Conservation (phyloP, 2,113 vertebrate species). For the Siphamia tubifer region DNA sequence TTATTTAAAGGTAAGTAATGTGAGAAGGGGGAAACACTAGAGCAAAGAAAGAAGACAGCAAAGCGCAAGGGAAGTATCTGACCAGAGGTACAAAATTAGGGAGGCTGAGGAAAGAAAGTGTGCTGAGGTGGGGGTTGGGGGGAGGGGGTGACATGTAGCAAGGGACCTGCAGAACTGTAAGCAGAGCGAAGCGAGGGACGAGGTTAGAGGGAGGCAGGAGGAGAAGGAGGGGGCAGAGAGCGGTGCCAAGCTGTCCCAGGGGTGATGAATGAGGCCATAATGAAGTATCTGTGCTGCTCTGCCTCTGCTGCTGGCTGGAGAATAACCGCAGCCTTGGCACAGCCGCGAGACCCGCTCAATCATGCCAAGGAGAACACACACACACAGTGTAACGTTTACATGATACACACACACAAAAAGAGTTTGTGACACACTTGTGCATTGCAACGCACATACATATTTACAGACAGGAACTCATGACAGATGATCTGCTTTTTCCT, state of each 20-base stretch:
- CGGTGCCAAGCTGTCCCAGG: slow-evolving; percentile 66
- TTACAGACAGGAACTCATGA: slow-evolving; percentile 32
- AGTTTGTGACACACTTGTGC: slow-evolving; percentile 6
- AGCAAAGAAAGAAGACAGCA: background rate
- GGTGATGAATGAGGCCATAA: slow-evolving; percentile 79
- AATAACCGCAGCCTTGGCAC: slow-evolving; percentile 69
- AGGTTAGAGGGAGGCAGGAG: slow-evolving; percentile 33
- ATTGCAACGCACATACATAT: slow-evolving; percentile 3
- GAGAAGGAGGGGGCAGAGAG: slow-evolving; percentile 24
- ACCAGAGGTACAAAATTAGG: slow-evolving; percentile 8
- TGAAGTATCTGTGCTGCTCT: slow-evolving; percentile 68
- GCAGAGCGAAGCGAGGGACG: slow-evolving; percentile 7
- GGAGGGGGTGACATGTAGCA: background rate
- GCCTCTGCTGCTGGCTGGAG: slow-evolving; percentile 56
- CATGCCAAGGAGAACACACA: slow-evolving; percentile 35
- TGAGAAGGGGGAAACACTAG: background rate
- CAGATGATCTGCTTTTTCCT: slow-evolving; percentile 36
- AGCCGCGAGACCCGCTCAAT: slow-evolving; percentile 29
- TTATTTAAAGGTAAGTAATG: slow-evolving; percentile 35
- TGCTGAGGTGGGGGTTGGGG: background rate
- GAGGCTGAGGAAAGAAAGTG: slow-evolving; percentile 5
- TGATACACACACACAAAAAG: background rate
- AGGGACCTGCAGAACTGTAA: slow-evolving; percentile 26
- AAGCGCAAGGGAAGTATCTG: background rate
- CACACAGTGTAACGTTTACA: background rate